Base-by-base conservation (phyloP, 2,888 invertebrate species). In the Drosophila neotestacea region DNA sequence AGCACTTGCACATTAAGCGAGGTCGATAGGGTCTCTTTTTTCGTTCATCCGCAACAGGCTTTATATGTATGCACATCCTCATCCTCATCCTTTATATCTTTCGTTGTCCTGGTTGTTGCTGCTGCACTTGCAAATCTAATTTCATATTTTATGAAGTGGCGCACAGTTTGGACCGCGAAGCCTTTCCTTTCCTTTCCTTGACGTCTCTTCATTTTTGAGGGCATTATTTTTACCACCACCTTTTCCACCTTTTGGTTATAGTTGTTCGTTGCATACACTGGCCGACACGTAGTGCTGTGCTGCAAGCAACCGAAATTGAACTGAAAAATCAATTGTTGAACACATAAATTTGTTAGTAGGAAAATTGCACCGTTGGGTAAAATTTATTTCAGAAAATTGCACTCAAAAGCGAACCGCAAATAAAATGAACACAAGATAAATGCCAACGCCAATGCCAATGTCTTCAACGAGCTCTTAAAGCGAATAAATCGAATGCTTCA, bases 141-240 rank as follows among this genome's bases (percentile, higher is more conserved):
- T 88, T 85, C 88, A 85, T 85, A 88, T 88, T 84, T 88, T 86
- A 85, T 85, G 84, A 88, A 86, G 87, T 88, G 81, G 72, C 73
- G 77, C 71, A 70, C 48, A 41, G 63, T 63, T 66, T 64, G 62
- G 65, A 56, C 61, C 66, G 70, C 70, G 48, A 62, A 52, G 46
- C 63, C 62, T 63, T 28, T 3, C 16, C 34, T 34, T 34, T 4
- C 41, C 34, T 27, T 42, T 52, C 58, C 68, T 68, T 46, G 11
- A 4, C 56, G 60, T 64, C 75, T 48, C 41, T 55, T 66, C 67
- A 62, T 65, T 70, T 77, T 69, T 61, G 47, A 47, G 61, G 50
- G 66, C 66, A 72, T 75, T 67, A 73, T 66, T 70, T 73, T 64
- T 30, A 7, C 22, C 22, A 22, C 22, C 30, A 54, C 51, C 68